Base-by-base conservation (phyloP, 2,113 vertebrate genomes). In the Scytalopus superciliaris region DNA sequence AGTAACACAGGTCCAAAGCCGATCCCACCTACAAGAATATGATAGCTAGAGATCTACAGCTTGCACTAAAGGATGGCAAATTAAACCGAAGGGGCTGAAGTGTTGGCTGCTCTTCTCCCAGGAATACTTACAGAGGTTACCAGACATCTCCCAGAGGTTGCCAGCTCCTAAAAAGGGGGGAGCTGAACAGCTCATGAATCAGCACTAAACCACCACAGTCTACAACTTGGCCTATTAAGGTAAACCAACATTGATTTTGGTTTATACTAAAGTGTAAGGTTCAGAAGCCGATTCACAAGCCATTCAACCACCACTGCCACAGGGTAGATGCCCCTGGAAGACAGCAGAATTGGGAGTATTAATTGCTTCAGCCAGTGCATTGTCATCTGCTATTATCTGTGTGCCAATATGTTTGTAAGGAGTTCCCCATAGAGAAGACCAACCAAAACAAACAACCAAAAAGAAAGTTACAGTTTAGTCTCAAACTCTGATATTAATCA, bases 191-290 rank as follows among this genome's bases (percentile, higher is more conserved):
- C 68, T 63, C 42, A 55, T 88, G 76, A 96, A 94, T 95, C 92
- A 95, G 42, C 63, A 85, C 27, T 50, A 84, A 97, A 93, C 60
- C 83, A 89, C 85, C 2, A 9, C 75, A 88, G 52, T 13, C 89
- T 93, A 67, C 33, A 93, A 60, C 42, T 9, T 59, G 63, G 68
- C 59, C 88, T 92, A 8, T 95, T 95, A 85, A 88, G 79, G 90
- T 66, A 96, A 95, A 95, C 88, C 94, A 89, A 40, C 83, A 96
- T 92, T 92, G 94, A 95, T 93, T 96, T 75, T 95, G 83, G 92
- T 92, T 89, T 89, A 50, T 78, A 80, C 68, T 93, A 84, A 92
- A 89, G 83, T 50, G 49, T 22, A 84, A 88, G 42, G 50, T 52
- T 88, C 55, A 90, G 72, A 59, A 86, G 75, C 59, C 6, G 6